These are phyloP conservation scores for Drosophila limbata DNA, from an alignment of 2,888 invertebrate genomes.

Conservation along the genomic window DNA sequence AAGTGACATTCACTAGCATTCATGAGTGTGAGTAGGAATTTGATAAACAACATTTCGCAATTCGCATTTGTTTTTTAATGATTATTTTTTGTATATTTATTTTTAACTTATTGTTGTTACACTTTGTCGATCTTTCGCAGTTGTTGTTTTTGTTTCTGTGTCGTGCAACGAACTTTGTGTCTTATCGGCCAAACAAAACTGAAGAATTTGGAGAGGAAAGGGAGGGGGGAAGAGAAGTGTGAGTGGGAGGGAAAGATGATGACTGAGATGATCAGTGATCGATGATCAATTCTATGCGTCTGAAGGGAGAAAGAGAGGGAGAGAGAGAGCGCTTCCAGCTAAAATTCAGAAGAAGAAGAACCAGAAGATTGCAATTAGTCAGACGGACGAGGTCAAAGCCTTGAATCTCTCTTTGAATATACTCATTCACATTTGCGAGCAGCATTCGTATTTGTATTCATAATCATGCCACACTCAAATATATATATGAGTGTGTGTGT, in stretches of 20 bases:
- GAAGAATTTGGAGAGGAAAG: neutral
- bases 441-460: conserved; percentile 36
- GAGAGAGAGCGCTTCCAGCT: neutral
- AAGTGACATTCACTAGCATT: neutral
- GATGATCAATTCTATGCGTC: conserved; percentile 14
- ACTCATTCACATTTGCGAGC: conserved; percentile 24
- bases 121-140: conserved; percentile 47
- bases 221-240: conserved; percentile 4
- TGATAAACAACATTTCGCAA: conserved; percentile 50
- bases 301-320: neutral
- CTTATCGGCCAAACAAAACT: conserved; percentile 59
- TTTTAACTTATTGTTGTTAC: conserved; percentile 48
- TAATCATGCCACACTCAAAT: conserved; percentile 33
- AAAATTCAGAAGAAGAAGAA: conserved; percentile 2
- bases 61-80: conserved; percentile 23
- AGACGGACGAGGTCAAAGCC: conserved; percentile 58
- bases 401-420: conserved; percentile 9
- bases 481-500: neutral
- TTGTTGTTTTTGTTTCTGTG: conserved; percentile 23
- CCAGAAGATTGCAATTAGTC: conserved; percentile 38
- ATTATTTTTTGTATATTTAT: conserved; percentile 39
- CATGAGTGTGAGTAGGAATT: conserved; percentile 21
- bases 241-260: neutral
- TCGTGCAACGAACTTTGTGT: conserved; percentile 57
- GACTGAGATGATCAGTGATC: conserved; percentile 22